phyloP scores from a whole-genome alignment of 2,888 invertebrate species.

The Tipula confusa region DNA sequence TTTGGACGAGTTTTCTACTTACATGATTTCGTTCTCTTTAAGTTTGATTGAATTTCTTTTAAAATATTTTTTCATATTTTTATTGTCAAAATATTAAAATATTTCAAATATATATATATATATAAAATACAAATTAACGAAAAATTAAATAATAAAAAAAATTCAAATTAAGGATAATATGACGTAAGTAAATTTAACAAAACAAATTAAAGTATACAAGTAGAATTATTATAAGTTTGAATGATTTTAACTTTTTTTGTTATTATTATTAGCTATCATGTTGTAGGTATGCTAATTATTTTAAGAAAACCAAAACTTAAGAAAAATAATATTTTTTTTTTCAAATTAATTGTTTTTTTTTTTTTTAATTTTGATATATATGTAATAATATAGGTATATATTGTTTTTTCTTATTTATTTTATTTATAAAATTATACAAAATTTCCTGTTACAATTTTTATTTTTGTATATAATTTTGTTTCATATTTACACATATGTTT shows the following conservation, averaged over 20 bases:
- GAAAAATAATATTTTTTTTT: background rate
- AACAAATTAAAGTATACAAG: background rate
- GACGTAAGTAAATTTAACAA: background rate
- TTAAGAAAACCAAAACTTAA: background rate
- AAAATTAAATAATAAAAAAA: background rate
- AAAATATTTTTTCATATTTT: background rate
- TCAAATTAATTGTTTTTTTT: background rate
- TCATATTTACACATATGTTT: slow-evolving; percentile 8
- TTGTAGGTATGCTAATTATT: too few species aligned
- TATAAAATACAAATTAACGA: slow-evolving; percentile 3
- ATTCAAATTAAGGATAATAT: background rate
- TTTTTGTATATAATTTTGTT: slow-evolving; percentile 25
- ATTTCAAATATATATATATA: background rate
- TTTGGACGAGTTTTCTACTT: too few species aligned
- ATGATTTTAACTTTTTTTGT: background rate
- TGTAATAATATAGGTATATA: background rate
- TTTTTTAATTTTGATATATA: background rate
- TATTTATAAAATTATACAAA: slow-evolving; percentile 21
- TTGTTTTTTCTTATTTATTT: slow-evolving; percentile 20
- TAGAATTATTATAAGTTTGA: background rate
- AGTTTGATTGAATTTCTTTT: too few species aligned
- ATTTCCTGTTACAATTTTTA: slow-evolving; percentile 20
- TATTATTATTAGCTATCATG: background rate
- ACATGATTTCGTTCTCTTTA: too few species aligned
- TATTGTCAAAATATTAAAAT: slow-evolving; percentile 25